A percentile compares a stretch with the other conserved stretches of the same genome.
Conservation (phyloP, 2,888 invertebrate genomes). For the Ditula angustiorana region DNA sequence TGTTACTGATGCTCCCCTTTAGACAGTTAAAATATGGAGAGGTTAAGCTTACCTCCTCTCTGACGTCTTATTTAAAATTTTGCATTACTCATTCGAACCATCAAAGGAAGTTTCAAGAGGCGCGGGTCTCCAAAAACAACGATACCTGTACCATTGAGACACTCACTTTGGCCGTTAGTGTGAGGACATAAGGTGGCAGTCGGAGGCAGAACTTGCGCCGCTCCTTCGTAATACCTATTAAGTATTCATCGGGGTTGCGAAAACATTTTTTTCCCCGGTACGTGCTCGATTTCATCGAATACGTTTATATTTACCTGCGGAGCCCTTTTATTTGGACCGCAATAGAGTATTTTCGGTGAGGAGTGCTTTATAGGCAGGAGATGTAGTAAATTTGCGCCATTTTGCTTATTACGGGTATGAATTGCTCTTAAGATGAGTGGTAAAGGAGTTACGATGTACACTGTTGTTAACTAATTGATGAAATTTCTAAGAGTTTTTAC, state of each 20-base stretch:
- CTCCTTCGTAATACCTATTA: constrained; percentile 46
- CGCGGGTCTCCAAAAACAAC: not conserved
- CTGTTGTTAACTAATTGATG: not conserved
- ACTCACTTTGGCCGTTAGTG: not conserved
- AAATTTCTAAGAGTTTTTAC: not conserved
- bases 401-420: not conserved
- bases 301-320: constrained; percentile 48
- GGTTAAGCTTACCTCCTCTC: constrained; percentile 13
- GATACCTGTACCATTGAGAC: not conserved
- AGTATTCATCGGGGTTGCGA: constrained; percentile 52
- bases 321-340: constrained; percentile 36
- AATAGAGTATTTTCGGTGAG: constrained; percentile 31
- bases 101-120: constrained; percentile 32
- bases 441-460: constrained; percentile 8
- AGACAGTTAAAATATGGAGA: not conserved
- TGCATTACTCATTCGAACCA: constrained; percentile 38
- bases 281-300: constrained; percentile 49
- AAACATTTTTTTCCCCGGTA: constrained; percentile 50
- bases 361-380: constrained; percentile 10
- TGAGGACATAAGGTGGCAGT: not conserved
- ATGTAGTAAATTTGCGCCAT: constrained; percentile 4
- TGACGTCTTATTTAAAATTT: constrained; percentile 38
- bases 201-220: constrained; percentile 2
- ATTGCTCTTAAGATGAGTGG: not conserved
- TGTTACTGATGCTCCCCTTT: too few species aligned